phyloP scores from a whole-genome alignment of 2,888 invertebrate genomes.

The Sinelater perroti region DNA sequence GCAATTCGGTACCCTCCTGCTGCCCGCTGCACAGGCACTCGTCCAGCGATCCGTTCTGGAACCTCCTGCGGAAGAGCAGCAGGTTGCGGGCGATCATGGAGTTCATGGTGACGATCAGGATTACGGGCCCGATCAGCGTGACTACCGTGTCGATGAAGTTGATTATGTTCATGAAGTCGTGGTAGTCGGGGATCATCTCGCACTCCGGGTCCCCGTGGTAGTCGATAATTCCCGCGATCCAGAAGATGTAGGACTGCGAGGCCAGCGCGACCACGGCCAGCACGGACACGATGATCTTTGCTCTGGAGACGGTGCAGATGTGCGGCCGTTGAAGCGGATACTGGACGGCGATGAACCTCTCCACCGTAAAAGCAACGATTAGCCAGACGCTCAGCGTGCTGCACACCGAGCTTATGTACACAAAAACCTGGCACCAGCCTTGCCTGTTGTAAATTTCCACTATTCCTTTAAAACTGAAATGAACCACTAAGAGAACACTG shows the following conservation, averaged over 20 bases:
- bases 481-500: conserved; percentile 64
- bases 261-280: conserved; percentile 60
- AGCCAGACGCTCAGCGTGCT: conserved; percentile 74
- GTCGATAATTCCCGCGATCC: conserved; percentile 55
- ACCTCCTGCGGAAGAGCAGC: conserved; percentile 60
- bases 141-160: conserved; percentile 69
- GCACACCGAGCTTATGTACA: conserved; percentile 59
- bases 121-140: conserved; percentile 69
- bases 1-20: conserved; percentile 58
- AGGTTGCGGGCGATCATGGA: conserved; percentile 68
- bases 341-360: conserved; percentile 73
- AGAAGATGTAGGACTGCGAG: conserved; percentile 54
- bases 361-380: conserved; percentile 75
- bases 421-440: conserved; percentile 64
- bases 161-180: conserved; percentile 64
- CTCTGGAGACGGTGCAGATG: conserved; percentile 69
- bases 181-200: conserved; percentile 63
- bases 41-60: conserved; percentile 55
- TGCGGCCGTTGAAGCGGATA: conserved; percentile 68
- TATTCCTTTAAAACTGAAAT: conserved; percentile 63
- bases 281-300: conserved; percentile 64
- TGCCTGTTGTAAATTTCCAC: conserved; percentile 63
- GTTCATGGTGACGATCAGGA: conserved; percentile 71
- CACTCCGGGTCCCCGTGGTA: conserved; percentile 56
- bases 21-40: conserved; percentile 51